Evolutionary conservation across 2,888 invertebrate genomes (phyloP), one percentile per base, ranked within the genome.

Genomic region (Villa cingulata): DNA sequence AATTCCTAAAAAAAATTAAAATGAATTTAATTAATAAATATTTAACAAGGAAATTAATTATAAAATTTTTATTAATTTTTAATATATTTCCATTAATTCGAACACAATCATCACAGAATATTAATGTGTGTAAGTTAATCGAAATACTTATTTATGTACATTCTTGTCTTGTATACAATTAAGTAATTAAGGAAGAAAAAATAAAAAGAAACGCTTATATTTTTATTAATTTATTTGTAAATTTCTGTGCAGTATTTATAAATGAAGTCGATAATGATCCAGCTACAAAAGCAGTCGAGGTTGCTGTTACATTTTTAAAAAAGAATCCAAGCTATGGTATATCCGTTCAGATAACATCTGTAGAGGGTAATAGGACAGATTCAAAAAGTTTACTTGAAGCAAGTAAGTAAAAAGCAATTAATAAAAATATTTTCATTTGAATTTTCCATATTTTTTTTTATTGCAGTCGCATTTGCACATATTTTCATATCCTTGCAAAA

Each of bases 241-340:
- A n/a, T n/a, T 34, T n/a, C 27, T 41, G n/a, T n/a, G n/a, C 18
- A 84, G 85, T 85, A 61, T 76, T 80, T 58, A 77, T 85, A 43
- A 85, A 84, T 59, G 85, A 86, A 64, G 80, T 81, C 60, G 78
- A 77, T 48, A 83, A 85, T 62, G 75, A 77, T 42, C 72, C 81
- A 23, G 83, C 83, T 4, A 77, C 80, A 54, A 80, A 79, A 62
- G 77, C 83, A 2, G 73, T 84, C 43, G 80, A 82, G 56, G 81
- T 82, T 18, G 83, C 80, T 2, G 72, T 79, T 51, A 80, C 80
- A 48, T 85, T 80, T 63, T 72, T 85, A 15, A 75, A 80, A 56
- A 76, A 81, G 51, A 83, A 81, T 61, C 77, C 80, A 5, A 77
- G 73, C 58, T 70, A 83, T 51, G 82, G 81, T 2, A 65, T 85